phyloP scores from a whole-genome alignment of 2,797 vertebrate species.

The Varecia variegata region DNA sequence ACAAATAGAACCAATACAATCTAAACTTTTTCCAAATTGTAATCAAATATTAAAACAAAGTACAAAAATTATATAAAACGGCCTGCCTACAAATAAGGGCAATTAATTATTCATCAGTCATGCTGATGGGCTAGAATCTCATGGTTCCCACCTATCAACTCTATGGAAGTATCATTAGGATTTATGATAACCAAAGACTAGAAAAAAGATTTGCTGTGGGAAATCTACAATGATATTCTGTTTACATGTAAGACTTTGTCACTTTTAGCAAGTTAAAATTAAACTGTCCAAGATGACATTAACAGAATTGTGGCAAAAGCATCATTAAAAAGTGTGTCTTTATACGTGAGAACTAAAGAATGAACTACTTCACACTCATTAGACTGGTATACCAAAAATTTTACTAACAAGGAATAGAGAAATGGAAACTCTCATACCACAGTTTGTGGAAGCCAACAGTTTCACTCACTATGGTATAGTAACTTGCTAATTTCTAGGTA shows the following conservation, averaged over 20 bases:
- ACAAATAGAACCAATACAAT: background rate
- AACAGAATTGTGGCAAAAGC: constrained; percentile 70
- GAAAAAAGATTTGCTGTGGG: constrained; percentile 49
- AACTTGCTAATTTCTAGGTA: background rate
- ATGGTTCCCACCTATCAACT: constrained; percentile 58
- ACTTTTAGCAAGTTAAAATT: constrained; percentile 66
- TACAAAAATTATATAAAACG: constrained; percentile 43
- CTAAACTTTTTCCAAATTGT: constrained; percentile 7
- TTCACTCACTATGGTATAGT: background rate
- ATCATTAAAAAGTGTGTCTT: constrained; percentile 55
- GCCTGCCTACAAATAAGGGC: constrained; percentile 37
- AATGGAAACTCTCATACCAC: background rate
- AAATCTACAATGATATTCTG: background rate
- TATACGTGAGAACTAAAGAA: constrained; percentile 27
- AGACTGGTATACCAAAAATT: background rate
- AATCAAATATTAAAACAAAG: constrained; percentile 49
- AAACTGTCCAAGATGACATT: constrained; percentile 71
- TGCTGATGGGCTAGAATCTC: constrained; percentile 57
- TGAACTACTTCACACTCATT: background rate
- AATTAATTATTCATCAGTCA: constrained; percentile 41
- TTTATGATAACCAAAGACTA: constrained; percentile 64
- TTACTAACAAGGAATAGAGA: background rate
- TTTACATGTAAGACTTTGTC: constrained; percentile 56
- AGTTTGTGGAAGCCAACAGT: background rate
- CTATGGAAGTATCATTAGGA: constrained; percentile 72